Evolutionary conservation across 2,113 vertebrate genomes (phyloP).

Genomic region (Notarius lentiginosus): DNA sequence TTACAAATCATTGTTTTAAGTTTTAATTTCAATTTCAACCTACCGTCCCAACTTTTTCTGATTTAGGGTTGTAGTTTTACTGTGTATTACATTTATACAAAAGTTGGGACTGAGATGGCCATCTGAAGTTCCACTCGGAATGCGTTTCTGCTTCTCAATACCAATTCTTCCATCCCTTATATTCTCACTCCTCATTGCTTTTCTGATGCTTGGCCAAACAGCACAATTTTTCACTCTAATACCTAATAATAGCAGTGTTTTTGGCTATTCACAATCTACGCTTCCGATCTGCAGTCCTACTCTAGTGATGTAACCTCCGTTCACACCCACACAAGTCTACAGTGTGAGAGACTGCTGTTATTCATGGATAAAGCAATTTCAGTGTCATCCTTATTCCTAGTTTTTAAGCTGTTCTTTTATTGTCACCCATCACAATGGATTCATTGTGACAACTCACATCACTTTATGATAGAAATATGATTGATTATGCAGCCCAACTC

Average conservation of each 20-base stretch:
- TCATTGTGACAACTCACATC: conserved; percentile 17
- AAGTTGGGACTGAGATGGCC: neutral
- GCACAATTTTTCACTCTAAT: neutral
- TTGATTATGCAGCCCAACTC: conserved; percentile 3
- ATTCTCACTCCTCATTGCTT: neutral
- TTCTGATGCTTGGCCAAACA: neutral
- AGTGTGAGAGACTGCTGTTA: neutral
- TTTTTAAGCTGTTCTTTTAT: conserved; percentile 16
- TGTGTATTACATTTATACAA: neutral
- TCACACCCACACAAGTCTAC: conserved; percentile 18
- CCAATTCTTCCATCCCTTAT: neutral
- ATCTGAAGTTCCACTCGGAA: neutral
- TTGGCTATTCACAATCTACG: conserved; percentile 1
- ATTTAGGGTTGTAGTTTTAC: too few relatives aligned
- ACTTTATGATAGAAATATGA: conserved; percentile 5
- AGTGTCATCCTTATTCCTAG: conserved; percentile 15
- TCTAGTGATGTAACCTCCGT: conserved; percentile 14
- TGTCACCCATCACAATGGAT: neutral
- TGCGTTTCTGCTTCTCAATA: neutral
- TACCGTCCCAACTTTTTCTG: too few relatives aligned
- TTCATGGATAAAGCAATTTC: conserved; percentile 14
- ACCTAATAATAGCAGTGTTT: conserved; percentile 11
- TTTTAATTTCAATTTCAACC: too few relatives aligned
- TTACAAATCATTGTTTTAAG: too few relatives aligned
- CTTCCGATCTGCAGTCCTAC: neutral